Evolutionary conservation across 2,797 vertebrate genomes (phyloP), one percentile per base, ranked within the genome.

Genomic region (Syndactyla subalaris): DNA sequence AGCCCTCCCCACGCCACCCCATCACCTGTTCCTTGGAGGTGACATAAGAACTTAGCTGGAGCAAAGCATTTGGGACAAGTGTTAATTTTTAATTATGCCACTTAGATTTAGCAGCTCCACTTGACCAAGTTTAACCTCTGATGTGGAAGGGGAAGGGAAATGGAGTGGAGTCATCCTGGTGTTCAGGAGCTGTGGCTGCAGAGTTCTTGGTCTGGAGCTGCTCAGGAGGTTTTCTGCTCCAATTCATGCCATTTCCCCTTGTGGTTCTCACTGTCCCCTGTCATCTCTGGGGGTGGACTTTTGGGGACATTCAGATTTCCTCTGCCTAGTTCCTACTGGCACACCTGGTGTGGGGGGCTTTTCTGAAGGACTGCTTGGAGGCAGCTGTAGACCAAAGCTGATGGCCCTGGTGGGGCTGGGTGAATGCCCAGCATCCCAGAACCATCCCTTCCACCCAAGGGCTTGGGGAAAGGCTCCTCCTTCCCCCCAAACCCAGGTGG

Each of bases 11-110:
- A 0, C 3, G 0, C 68, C 65, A 10, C 23, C 55, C 43, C 5
- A 2, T 16, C 16, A 0, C 49, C 48, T 9, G 17, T 16, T 62
- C 48, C 55, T 21, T 39, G 49, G 51, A 52, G 43, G 6, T 8
- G 9, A 52, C 58, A 10, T 7, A 30, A 18, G 75, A 77, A 36
- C 63, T 54, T 18, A 36, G 77, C 32, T 57, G 59, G 38, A 84
- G 61, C 85, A 84, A 45, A 70, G 85, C 77, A 54, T 65, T 26
- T 62, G 82, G 88, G 85, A 83, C 52, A 45, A 74, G 74, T 66
- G 93, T 94, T 84, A 77, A 89, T 94, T 73, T 94, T 94, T 94
- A 89, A 89, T 93, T 61, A 7, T 23, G 77, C 70, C 66, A 52
- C 82, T 94, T 87, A 49, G 26, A n/a, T 48, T 61, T 24, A 78